Evolutionary conservation across 2,113 vertebrate species (phyloP).

Genomic region (Brachypteracias leptosomus): DNA sequence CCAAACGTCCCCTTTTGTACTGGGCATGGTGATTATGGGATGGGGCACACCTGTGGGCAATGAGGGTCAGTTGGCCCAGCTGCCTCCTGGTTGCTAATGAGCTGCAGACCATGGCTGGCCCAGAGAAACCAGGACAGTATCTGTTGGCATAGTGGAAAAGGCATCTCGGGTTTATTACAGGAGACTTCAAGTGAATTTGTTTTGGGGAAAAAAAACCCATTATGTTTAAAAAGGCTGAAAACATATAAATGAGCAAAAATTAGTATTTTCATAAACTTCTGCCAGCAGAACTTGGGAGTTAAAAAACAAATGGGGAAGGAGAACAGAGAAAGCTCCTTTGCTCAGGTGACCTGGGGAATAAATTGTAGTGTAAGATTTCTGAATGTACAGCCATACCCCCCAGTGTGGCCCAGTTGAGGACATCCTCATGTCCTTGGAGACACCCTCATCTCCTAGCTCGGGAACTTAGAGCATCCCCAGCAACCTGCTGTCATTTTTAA

Average conservation of each 20-base stretch:
- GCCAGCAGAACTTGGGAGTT: not conserved
- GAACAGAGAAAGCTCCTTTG: not conserved
- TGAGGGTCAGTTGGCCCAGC: not conserved
- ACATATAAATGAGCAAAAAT: not conserved
- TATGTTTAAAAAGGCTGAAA: not conserved
- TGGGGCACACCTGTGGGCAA: not conserved
- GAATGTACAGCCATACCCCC: not conserved
- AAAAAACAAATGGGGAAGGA: rapidly evolving
- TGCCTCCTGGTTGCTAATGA: not conserved
- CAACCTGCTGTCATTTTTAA: not conserved
- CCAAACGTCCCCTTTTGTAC: not conserved
- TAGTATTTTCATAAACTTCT: not conserved
- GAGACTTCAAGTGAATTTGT: not conserved
- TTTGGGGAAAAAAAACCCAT: not conserved
- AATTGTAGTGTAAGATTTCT: not conserved
- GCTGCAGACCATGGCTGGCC: not conserved
- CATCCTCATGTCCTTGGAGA: not conserved
- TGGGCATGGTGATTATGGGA: not conserved
- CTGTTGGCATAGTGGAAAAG: not conserved
- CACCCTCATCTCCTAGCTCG: not conserved
- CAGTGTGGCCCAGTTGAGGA: not conserved
- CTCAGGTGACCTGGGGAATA: not conserved
- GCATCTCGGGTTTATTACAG: not conserved
- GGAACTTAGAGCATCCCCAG: not conserved
- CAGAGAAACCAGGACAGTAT: not conserved